Percentiles rank a stretch among this genome's conserved stretches.
These are phyloP conservation scores for Solea senegalensis DNA, from an alignment of 2,113 vertebrate species.

Conservation along the genomic window DNA sequence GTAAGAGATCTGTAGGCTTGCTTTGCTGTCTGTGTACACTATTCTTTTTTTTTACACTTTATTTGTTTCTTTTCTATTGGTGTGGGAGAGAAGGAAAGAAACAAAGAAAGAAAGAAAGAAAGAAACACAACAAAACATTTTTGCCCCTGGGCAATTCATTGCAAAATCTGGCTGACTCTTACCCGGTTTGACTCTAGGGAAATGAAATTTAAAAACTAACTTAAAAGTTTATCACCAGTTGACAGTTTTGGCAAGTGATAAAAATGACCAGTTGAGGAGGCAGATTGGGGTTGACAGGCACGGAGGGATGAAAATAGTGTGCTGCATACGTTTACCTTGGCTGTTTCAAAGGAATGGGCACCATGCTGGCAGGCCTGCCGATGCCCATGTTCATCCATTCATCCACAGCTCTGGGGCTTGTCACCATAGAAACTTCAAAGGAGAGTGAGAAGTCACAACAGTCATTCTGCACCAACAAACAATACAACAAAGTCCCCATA, in stretches of 20 bases:
- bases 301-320: constrained; percentile 67
- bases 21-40: constrained; percentile 18
- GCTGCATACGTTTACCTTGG: constrained; percentile 74
- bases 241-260: constrained; percentile 80
- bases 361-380: constrained; percentile 68
- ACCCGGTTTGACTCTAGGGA: constrained; percentile 67
- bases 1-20: constrained; percentile 22
- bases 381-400: constrained; percentile 66
- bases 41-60: constrained; percentile 32
- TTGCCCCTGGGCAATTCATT: constrained; percentile 75
- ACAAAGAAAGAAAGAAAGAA: constrained; percentile 1
- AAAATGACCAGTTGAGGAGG: constrained; percentile 77
- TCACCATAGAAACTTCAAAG: constrained; percentile 76
- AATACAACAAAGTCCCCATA: constrained; percentile 4
- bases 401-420: constrained; percentile 61
- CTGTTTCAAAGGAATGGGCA: constrained; percentile 73
- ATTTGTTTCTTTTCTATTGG: constrained; percentile 60
- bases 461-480: constrained; percentile 49
- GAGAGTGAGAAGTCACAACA: constrained; percentile 43
- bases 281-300: constrained; percentile 74
- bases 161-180: constrained; percentile 73
- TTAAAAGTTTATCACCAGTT: constrained; percentile 79
- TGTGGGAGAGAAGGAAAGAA: constrained; percentile 2
- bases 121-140: constrained; percentile 64
- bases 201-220: constrained; percentile 73